A percentile compares a stretch with the other conserved stretches of the same genome.
These are phyloP conservation scores for Lepidochrysops patricia DNA, from an alignment of 2,888 invertebrate genomes.

Conservation along the genomic window DNA sequence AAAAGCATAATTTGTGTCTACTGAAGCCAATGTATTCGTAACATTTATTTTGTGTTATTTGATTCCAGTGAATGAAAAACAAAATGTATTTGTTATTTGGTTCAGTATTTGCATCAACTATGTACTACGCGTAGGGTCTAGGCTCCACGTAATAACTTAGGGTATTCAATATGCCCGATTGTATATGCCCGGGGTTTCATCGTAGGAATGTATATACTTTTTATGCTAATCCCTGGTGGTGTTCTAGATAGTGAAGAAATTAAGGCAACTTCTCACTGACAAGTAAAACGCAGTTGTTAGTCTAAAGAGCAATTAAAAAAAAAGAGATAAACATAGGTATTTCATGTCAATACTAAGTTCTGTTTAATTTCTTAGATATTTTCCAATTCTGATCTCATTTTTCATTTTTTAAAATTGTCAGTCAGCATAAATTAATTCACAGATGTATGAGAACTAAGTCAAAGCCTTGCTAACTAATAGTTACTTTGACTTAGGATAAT, in stretches of 20 bases:
- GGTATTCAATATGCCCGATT: conserved; percentile 13
- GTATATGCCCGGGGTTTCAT: conserved; percentile 17
- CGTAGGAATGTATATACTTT: conserved; percentile 17
- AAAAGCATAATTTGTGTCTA: neutral
- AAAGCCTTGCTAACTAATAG: too few relatives aligned
- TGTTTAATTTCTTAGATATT: too few relatives aligned
- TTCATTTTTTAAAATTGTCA: too few relatives aligned
- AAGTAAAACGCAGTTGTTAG: too few relatives aligned
- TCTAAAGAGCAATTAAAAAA: too few relatives aligned
- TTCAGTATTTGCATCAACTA: neutral
- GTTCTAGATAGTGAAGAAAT: conserved; percentile 8
- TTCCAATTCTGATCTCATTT: too few relatives aligned
- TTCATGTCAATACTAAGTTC: too few relatives aligned
- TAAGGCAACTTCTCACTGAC: neutral
- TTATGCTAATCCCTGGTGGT: conserved; percentile 18
- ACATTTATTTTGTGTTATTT: neutral
- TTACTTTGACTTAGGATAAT: too few relatives aligned
- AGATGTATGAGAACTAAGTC: too few relatives aligned
- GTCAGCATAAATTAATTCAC: too few relatives aligned
- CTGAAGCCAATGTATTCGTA: neutral
- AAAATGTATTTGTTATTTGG: neutral
- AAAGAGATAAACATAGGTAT: too few relatives aligned
- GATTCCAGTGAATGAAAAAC: neutral
- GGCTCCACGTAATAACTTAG: conserved; percentile 7
- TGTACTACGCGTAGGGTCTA: neutral